These are phyloP conservation scores for Cantharis rustica DNA, from an alignment of 2,888 invertebrate species.

Conservation along the genomic window DNA sequence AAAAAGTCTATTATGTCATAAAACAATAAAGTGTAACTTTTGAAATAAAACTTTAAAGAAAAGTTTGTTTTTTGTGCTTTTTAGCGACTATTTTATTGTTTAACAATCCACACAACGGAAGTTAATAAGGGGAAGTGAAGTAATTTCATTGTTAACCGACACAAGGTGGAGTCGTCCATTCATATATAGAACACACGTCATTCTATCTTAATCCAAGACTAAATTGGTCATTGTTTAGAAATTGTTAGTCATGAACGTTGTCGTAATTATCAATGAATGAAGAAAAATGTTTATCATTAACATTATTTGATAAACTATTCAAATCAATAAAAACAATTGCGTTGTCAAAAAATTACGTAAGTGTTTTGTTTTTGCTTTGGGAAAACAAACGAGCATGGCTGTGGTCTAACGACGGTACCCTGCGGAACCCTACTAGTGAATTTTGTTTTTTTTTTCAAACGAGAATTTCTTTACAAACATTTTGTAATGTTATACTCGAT, in stretches of 20 bases:
- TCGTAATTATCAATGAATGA: constrained; percentile 25
- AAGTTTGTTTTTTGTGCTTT: neutral
- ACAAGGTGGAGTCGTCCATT: constrained; percentile 46
- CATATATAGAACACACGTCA: constrained; percentile 42
- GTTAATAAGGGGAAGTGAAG: constrained; percentile 45
- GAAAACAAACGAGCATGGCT: too few species aligned
- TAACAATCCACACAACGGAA: constrained; percentile 40
- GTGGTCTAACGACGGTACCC: neutral
- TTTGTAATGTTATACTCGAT: constrained; percentile 1
- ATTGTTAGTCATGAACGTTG: constrained; percentile 24
- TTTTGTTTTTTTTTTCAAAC: neutral
- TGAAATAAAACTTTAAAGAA: neutral
- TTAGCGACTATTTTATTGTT: constrained; percentile 3
- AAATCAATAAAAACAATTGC: neutral
- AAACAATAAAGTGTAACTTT: neutral
- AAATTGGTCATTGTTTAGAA: constrained; percentile 38
- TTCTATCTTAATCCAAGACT: constrained; percentile 33
- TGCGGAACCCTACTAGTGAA: neutral
- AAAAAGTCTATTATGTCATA: neutral
- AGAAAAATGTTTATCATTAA: neutral
- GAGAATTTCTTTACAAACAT: neutral
- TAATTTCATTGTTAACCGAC: constrained; percentile 45
- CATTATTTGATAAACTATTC: neutral
- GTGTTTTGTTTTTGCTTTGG: neutral
- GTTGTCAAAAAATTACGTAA: neutral